Evolutionary conservation across 2,797 vertebrate genomes (phyloP).

Genomic region (Malacoraja senta): DNA sequence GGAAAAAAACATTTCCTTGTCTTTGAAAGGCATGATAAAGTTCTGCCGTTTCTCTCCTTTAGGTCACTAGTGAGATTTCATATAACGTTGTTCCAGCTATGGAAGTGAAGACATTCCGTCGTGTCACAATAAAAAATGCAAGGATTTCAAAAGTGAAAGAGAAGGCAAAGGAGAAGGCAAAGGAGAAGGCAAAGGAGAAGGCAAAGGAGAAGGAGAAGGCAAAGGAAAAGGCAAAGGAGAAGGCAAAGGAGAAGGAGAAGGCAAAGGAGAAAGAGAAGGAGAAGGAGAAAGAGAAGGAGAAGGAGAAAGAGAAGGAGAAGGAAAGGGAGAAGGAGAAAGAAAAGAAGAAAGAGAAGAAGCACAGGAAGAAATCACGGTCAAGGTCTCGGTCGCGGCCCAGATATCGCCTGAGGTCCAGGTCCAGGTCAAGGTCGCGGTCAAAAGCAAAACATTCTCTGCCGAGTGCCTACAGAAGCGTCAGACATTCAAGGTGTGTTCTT

Average conservation of each 20-base stretch:
- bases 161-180: conserved; percentile 77
- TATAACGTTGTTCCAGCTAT: conserved; percentile 40
- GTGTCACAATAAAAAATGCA: conserved; percentile 32
- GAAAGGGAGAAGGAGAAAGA: conserved; percentile 70
- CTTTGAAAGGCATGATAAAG: not conserved
- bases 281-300: conserved; percentile 70
- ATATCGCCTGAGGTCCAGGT: conserved; percentile 51
- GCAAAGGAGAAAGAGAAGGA: conserved; percentile 78
- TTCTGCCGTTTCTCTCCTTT: not conserved
- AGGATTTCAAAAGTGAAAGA: conserved; percentile 56
- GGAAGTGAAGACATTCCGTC: conserved; percentile 44
- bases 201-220: conserved; percentile 92
- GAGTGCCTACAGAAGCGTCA: conserved; percentile 80
- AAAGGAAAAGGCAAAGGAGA: conserved; percentile 74
- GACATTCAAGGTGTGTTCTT: conserved; percentile 73
- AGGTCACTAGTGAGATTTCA: conserved; percentile 25
- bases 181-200: conserved; percentile 66
- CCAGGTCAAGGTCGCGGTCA: conserved; percentile 55
- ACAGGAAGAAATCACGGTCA: conserved; percentile 77
- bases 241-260: conserved; percentile 87
- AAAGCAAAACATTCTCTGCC: conserved; percentile 83
- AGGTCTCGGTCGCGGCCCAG: conserved; percentile 70
- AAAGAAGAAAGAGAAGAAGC: conserved; percentile 83
- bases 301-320: conserved; percentile 75
- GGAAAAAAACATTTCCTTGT: not conserved